Evolutionary conservation across 2,888 invertebrate genomes (phyloP).

Genomic region (Eupeodes luniger): DNA sequence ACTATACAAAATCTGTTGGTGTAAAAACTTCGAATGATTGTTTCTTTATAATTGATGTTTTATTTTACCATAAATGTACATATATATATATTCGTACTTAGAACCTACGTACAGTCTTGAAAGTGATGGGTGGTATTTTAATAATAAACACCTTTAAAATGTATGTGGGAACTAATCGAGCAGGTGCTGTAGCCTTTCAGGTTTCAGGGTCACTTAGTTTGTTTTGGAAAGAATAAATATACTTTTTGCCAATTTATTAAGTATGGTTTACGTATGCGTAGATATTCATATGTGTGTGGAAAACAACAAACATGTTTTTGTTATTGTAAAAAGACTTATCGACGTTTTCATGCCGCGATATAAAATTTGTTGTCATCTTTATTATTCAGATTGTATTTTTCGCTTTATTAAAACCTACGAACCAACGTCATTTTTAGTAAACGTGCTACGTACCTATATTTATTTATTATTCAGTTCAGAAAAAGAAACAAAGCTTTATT

Average conservation of each 20-base stretch:
- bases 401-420: neutral
- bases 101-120: neutral
- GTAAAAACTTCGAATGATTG: neutral
- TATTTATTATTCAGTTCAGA: neutral
- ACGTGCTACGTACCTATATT: neutral
- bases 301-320: constrained; percentile 67
- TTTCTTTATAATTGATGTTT: neutral
- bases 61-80: neutral
- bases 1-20: neutral
- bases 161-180: constrained; percentile 31
- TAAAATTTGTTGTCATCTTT: constrained; percentile 31
- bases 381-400: constrained; percentile 6
- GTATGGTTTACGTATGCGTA: neutral
- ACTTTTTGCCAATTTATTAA: neutral
- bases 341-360: neutral
- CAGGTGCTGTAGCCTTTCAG: constrained; percentile 44
- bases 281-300: neutral
- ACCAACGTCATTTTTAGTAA: constrained; percentile 23
- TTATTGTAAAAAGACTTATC: constrained; percentile 38
- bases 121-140: neutral
- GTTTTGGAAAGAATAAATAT: neutral
- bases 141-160: constrained; percentile 1
- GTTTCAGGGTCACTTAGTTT: constrained; percentile 38
- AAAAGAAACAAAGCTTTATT: constrained; percentile 13
- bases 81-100: neutral